phyloP scores from a whole-genome alignment of 2,113 vertebrate genomes.

The Fulica atra region DNA sequence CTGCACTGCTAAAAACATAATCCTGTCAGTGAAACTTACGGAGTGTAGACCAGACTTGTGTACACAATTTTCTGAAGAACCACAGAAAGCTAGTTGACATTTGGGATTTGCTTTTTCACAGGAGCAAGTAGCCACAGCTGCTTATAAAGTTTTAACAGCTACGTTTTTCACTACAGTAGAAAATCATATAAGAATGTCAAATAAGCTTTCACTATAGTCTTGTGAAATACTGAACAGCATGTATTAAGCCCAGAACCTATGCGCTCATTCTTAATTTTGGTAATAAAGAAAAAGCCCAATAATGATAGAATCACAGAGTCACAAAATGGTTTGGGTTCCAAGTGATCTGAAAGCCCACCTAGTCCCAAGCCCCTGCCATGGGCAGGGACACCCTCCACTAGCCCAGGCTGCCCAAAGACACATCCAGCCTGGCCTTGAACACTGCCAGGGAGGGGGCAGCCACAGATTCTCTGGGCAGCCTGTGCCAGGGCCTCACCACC shows the following conservation, averaged over 20 bases:
- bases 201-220: background rate
- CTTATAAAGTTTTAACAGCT: background rate
- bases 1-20: background rate
- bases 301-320: background rate
- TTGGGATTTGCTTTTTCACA: background rate
- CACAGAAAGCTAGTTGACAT: background rate
- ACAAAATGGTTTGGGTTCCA: too few species aligned
- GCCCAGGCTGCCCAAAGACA: too few species aligned
- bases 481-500: too few species aligned
- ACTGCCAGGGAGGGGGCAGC: too few species aligned
- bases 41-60: background rate
- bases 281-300: background rate
- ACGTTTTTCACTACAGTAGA: background rate
- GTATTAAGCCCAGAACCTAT: background rate
- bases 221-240: background rate
- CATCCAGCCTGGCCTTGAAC: too few species aligned
- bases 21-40: background rate
- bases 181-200: background rate
- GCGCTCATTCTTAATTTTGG: background rate
- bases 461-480: too few species aligned
- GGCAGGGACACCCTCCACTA: too few species aligned
- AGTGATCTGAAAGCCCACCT: too few species aligned
- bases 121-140: background rate
- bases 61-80: background rate
- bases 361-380: too few species aligned